These are phyloP conservation scores for Danio albolineatus DNA, from an alignment of 2,797 vertebrate genomes.

Conservation along the genomic window DNA sequence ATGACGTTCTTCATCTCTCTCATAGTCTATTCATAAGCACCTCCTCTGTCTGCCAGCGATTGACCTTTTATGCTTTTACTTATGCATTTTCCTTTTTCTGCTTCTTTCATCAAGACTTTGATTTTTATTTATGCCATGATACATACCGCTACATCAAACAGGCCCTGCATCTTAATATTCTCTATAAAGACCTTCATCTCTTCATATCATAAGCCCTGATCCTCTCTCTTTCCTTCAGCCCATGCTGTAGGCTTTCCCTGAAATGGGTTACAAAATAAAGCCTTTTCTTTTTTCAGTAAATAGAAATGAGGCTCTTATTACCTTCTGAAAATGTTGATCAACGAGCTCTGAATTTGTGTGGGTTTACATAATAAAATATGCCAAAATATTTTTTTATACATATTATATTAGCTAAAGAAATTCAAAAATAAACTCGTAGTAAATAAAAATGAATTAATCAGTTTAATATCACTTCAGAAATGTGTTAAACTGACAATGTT, in stretches of 20 bases:
- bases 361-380: not conserved
- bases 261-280: not conserved
- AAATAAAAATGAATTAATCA: no score
- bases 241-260: not conserved
- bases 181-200: slow-evolving; percentile 24
- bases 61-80: slow-evolving; percentile 37
- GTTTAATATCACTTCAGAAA: not conserved
- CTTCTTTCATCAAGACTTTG: slow-evolving; percentile 27
- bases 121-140: slow-evolving; percentile 30
- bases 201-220: not conserved
- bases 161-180: slow-evolving; percentile 16
- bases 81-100: slow-evolving; percentile 16
- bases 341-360: not conserved
- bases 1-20: slow-evolving; percentile 14
- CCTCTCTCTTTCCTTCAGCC: not conserved
- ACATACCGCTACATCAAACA: slow-evolving; percentile 33
- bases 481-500: not conserved
- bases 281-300: not conserved
- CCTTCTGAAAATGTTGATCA: not conserved
- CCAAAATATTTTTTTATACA: not conserved
- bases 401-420: not conserved
- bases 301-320: not conserved
- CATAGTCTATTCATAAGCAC: slow-evolving; percentile 39
- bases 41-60: not conserved
- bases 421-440: not conserved